These are phyloP conservation scores for Cyprinus carpio DNA, from an alignment of 2,113 vertebrate genomes.

Conservation along the genomic window DNA sequence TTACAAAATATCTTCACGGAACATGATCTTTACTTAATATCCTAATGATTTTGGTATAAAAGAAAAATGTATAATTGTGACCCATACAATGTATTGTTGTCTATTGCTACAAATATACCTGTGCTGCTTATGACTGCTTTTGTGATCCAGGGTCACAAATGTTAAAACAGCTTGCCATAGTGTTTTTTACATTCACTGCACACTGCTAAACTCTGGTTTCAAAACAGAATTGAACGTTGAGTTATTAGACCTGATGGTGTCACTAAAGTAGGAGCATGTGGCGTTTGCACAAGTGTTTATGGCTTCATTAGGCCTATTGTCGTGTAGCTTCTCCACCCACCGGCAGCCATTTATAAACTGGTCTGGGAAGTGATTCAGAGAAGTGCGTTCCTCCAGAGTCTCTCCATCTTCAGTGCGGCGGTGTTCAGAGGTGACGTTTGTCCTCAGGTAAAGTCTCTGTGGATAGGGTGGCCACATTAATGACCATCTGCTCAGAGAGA, in stretches of 20 bases:
- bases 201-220: no score
- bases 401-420: not conserved
- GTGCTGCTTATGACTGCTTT: no score
- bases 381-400: not conserved
- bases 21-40: no score
- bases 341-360: not conserved
- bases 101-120: no score
- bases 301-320: not conserved
- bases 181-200: no score
- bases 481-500: conserved; percentile 77
- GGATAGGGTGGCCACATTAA: conserved; percentile 67
- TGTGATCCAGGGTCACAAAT: no score
- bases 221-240: no score
- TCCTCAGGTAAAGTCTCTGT: conserved; percentile 73
- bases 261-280: not conserved
- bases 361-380: conserved; percentile 14
- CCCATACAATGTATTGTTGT: no score
- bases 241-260: not conserved
- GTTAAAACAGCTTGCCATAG: no score
- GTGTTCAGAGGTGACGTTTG: conserved; percentile 51
- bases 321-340: not conserved
- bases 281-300: not conserved
- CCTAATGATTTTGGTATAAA: no score
- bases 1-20: no score
- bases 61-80: no score